Base-by-base conservation (phyloP, 2,113 vertebrate species). In the Rana temporaria region DNA sequence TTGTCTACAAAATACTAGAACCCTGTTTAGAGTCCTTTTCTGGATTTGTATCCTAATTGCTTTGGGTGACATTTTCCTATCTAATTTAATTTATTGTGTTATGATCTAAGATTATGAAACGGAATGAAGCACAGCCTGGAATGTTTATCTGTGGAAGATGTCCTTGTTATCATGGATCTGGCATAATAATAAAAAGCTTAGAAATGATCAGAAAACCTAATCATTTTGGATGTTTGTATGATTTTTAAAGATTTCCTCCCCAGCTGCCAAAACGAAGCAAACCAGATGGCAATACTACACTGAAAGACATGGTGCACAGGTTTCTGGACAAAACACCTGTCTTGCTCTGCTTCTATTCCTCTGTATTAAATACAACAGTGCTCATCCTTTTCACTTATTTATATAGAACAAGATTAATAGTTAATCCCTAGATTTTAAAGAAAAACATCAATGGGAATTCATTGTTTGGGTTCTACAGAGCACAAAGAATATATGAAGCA, bases 391-490 rank as follows among this genome's bases (percentile, higher is more conserved):
- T 79, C 55, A 67, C 52, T 59, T 55, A 34, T 38, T 19, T 79
- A 68, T 59, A 57, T 38, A 79, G 30, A 12, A 34, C 8, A 53
- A 18, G 77, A 68, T 56, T 79, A 68, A 16, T 17, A 68, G 15
- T 68, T 79, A 79, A 69, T 68, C 77, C 65, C 34, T 67, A 67
- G 77, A 42, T 79, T 79, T 79, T 57, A 34, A 79, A 57, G 42
- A 24, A 59, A 68, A 55, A 79, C 52, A 79, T 68, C 77, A 69
- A 79, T 22, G 53, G 68, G 53, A 79, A 34, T 68, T n/a, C 30
- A 62, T 16, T 75, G 72, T 59, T 17, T 62, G 20, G 72, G 6
- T 32, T 32, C 19, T n/a, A 8, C 71, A 20, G 20, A 38, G 3
- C 72, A 42, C 56, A 60, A 14, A 74, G 16, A 57, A 57, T 57